These are phyloP conservation scores for Thripadectes ignobilis DNA, from an alignment of 2,797 vertebrate genomes.

Conservation along the genomic window DNA sequence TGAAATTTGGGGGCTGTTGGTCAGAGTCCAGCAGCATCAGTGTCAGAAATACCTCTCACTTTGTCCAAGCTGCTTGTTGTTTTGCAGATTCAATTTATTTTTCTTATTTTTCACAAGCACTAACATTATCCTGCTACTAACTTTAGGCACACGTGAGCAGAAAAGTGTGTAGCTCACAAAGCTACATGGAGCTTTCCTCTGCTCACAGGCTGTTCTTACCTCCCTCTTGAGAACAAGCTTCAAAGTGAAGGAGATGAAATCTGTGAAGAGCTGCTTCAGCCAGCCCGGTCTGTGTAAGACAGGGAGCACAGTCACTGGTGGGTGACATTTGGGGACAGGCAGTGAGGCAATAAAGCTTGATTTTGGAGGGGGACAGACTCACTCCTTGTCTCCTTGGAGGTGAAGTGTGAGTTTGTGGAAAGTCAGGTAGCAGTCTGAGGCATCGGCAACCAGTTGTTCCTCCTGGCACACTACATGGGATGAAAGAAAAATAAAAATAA, in stretches of 20 bases:
- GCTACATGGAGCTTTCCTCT: neutral
- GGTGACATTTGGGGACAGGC: neutral
- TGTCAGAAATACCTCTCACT: neutral
- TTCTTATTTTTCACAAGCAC: neutral
- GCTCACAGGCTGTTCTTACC: conserved; percentile 72
- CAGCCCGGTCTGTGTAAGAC: conserved; percentile 80
- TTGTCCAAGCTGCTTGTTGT: neutral
- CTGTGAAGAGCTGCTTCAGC: conserved; percentile 86
- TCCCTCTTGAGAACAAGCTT: conserved; percentile 86
- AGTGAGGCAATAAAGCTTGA: rapidly evolving
- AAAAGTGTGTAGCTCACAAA: neutral
- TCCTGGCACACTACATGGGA: conserved; percentile 76
- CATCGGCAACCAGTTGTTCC: conserved; percentile 77
- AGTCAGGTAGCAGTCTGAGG: conserved; percentile 81
- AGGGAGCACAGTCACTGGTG: neutral
- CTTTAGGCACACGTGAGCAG: neutral
- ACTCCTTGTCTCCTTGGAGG: conserved; percentile 86
- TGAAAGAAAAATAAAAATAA: neutral
- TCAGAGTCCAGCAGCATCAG: neutral
- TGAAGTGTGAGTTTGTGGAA: conserved; percentile 84
- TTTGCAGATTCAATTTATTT: neutral
- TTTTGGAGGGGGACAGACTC: conserved; percentile 6
- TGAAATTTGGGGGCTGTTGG: neutral
- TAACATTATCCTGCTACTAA: neutral
- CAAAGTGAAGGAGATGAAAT: conserved; percentile 88